These are phyloP conservation scores for Pseudomyrmex gracilis DNA, from an alignment of 1,140 invertebrate species.

Conservation along the genomic window DNA sequence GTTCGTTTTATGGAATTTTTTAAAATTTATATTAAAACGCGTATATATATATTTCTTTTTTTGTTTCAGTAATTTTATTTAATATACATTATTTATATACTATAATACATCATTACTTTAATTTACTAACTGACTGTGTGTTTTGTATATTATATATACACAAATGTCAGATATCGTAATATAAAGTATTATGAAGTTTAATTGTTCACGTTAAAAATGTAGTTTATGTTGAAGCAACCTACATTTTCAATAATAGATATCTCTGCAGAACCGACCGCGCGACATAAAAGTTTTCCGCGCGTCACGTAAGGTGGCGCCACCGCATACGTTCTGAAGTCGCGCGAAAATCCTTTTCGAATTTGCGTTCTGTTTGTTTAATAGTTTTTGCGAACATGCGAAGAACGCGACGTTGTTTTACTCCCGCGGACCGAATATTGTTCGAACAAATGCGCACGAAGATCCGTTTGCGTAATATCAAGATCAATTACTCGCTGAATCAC, in stretches of 20 bases:
- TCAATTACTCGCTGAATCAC: slow-evolving; percentile 71
- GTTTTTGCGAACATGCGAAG: slow-evolving; percentile 47
- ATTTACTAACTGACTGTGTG: too few species aligned
- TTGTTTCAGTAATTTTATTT: too few species aligned
- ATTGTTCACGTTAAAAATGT: not conserved
- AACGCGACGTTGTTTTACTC: not conserved
- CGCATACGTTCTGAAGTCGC: not conserved
- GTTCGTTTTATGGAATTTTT: not conserved
- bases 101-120: too few species aligned
- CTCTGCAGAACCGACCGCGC: slow-evolving; percentile 39
- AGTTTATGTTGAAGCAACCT: not conserved
- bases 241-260: not conserved
- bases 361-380: not conserved
- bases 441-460: slow-evolving; percentile 37
- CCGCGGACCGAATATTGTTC: not conserved
- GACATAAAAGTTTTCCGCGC: not conserved
- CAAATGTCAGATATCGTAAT: too few species aligned
- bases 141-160: too few species aligned
- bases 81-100: too few species aligned
- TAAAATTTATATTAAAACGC: too few species aligned
- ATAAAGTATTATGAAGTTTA: too few species aligned
- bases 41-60: not conserved
- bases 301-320: not conserved
- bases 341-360: slow-evolving; percentile 50
- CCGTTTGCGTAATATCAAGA: slow-evolving; percentile 64